Percentiles rank a stretch among this genome's conserved stretches.
These are phyloP conservation scores for Enoplosus armatus DNA, from an alignment of 2,797 vertebrate species.

Conservation along the genomic window DNA sequence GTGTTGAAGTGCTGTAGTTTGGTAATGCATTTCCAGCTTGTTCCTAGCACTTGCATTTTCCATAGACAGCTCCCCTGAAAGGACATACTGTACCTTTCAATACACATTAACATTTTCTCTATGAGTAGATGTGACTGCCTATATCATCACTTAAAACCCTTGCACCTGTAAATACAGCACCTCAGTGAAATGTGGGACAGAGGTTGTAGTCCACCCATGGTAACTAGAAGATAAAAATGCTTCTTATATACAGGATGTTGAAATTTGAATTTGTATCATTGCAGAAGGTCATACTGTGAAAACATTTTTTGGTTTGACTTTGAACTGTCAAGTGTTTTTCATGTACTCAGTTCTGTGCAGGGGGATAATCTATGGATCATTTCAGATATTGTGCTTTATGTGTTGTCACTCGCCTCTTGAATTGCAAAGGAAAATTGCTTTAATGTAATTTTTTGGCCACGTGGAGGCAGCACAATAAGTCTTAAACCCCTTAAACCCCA, in stretches of 20 bases:
- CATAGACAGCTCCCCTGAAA: slow-evolving; percentile 41
- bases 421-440: not conserved
- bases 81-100: slow-evolving; percentile 56
- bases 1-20: slow-evolving; percentile 45
- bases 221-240: not conserved
- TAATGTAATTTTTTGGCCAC: not conserved
- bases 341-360: not conserved
- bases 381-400: not conserved
- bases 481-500: not conserved
- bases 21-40: slow-evolving; percentile 44
- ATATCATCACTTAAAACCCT: slow-evolving; percentile 2
- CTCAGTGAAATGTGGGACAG: not conserved
- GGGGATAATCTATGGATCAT: not conserved
- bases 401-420: not conserved
- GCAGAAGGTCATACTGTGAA: not conserved
- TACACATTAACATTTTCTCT: slow-evolving; percentile 45
- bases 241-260: not conserved
- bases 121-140: slow-evolving; percentile 28
- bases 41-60: slow-evolving; percentile 55
- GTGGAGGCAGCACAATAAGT: not conserved
- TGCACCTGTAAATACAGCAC: slow-evolving; percentile 7
- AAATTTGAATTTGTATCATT: not conserved
- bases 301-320: not conserved
- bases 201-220: not conserved
- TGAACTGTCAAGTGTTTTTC: slow-evolving; percentile 4